Conservation (phyloP, 1,140 invertebrate genomes). For the Cyphomyrmex costatus region DNA sequence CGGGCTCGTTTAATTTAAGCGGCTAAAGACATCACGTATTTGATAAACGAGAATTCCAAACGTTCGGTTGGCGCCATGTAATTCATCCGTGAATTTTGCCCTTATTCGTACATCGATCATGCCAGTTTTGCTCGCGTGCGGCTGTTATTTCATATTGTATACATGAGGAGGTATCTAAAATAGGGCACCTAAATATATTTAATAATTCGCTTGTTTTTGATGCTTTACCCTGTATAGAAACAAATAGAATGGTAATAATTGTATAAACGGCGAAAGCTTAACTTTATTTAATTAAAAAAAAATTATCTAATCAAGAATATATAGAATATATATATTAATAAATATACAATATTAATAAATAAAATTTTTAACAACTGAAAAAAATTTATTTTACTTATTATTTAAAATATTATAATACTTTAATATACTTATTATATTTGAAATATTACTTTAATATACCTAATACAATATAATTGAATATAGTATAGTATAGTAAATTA, state of each 20-base stretch:
- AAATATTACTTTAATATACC: background rate
- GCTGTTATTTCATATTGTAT: conserved; percentile 3
- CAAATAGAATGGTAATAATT: too few species aligned
- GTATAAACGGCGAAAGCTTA: too few species aligned
- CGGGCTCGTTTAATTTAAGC: conserved; percentile 62
- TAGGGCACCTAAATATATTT: too few species aligned
- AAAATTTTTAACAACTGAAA: background rate
- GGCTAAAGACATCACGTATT: conserved; percentile 60
- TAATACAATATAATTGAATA: background rate
- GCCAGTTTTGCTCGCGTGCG: conserved; percentile 12
- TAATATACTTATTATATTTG: background rate
- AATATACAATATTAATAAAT: background rate
- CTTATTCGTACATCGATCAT: conserved; percentile 49
- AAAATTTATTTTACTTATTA: background rate
- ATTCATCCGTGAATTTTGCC: conserved; percentile 53
- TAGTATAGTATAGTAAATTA: too few species aligned
- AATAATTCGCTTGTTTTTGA: too few species aligned
- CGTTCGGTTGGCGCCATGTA: conserved; percentile 44
- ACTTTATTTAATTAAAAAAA: too few species aligned
- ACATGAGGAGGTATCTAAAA: too few species aligned
- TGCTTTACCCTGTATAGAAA: too few species aligned
- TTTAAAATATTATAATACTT: background rate
- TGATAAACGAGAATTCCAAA: conserved; percentile 64
- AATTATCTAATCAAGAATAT: too few species aligned
- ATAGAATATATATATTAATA: background rate